These are phyloP conservation scores for Corydoras sp. DNA, from an alignment of 2,113 vertebrate genomes.

Conservation along the genomic window DNA sequence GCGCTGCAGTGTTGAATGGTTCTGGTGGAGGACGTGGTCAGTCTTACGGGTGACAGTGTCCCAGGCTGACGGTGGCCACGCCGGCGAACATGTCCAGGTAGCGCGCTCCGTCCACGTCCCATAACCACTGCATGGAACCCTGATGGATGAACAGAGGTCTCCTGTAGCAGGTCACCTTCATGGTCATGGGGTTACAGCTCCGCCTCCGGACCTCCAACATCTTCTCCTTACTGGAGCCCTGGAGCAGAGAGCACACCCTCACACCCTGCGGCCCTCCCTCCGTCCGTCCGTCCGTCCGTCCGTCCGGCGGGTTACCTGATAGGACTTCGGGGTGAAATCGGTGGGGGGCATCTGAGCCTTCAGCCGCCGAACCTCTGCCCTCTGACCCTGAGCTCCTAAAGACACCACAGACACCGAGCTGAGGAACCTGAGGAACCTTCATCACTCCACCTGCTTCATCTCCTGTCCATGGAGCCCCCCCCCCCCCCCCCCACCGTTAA, in stretches of 20 bases:
- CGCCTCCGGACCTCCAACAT: constrained; percentile 70
- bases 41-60: constrained; percentile 93
- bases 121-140: constrained; percentile 92
- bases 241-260: not conserved
- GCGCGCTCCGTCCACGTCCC: constrained; percentile 79
- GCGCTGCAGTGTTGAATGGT: too few relatives aligned
- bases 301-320: constrained; percentile 64
- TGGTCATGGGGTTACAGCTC: constrained; percentile 64
- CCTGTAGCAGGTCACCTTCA: constrained; percentile 68
- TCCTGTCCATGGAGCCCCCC: too few relatives aligned
- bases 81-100: constrained; percentile 92
- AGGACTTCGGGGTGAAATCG: constrained; percentile 74
- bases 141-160: constrained; percentile 81
- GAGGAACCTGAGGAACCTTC: too few relatives aligned
- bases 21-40: not conserved
- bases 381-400: constrained; percentile 62
- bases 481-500: too few relatives aligned
- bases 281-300: not conserved
- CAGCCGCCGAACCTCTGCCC: constrained; percentile 50
- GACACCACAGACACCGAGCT: too few relatives aligned
- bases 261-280: not conserved
- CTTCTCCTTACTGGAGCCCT: constrained; percentile 66
- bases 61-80: constrained; percentile 84
- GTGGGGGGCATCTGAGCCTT: constrained; percentile 78
- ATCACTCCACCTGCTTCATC: too few relatives aligned